Base-by-base conservation (phyloP, 2,113 vertebrate species). In the Prunella himalayana region DNA sequence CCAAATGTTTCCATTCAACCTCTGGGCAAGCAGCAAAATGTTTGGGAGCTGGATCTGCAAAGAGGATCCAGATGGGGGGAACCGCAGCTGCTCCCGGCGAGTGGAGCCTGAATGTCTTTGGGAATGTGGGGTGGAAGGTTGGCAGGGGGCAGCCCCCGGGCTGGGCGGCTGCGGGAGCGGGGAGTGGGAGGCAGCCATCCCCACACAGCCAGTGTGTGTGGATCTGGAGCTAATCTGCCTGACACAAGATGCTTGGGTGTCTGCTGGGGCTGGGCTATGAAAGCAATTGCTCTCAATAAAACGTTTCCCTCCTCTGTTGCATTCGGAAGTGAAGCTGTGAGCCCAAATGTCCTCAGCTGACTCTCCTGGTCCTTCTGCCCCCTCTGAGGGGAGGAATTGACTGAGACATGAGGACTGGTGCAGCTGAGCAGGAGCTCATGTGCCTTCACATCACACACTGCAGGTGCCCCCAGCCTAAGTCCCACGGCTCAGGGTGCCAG, bases 21-120 rank as follows among this genome's bases (percentile, higher is more conserved):
- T 88, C 64, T 5, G 86, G 42, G 61, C 68, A 60, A 90, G 73
- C 20, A 4, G 83, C 35, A 17, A 45, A 73, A 37, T 0, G 21
- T 78, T 81, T 94, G 88, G 89, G 86, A 44, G n/a, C 88, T 87
- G 91, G 82, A 59, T 79, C 78, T 86, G 83, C 88, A 92, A 95
- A 95, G 89, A 94, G 94, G 65, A 95, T 90, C 70, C 91, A 96
- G 82, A 92, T 95, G 95, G 82, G 47, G 69, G 66, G 75, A 95
- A 85, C 82, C 1, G 0, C 96, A 97, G 83, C 94, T 89, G 95
- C 82, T 96, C 80, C 84, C 65, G 45, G 49, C 0, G 2, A 96
- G 66, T 6, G 10, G 72, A 82, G 83, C 47, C 53, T 65, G 85
- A 41, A 53, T 87, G 66, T 86, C 94, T 82, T 78, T 69, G 82